phyloP scores from a whole-genome alignment of 2,888 invertebrate genomes.

The Blastobasis lacticolella region DNA sequence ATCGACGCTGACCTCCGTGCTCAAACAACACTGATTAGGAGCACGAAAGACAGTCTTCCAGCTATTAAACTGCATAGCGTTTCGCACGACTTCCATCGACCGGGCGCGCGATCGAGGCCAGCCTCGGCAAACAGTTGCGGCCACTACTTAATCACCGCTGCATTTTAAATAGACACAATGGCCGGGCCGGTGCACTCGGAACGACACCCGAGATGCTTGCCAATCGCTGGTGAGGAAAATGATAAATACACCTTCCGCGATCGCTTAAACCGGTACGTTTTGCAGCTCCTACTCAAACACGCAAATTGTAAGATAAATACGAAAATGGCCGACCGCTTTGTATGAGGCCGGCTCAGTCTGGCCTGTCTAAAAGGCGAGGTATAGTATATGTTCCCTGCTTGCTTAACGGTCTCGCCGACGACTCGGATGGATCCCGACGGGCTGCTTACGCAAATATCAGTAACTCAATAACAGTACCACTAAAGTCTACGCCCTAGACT shows the following conservation, averaged over 20 bases:
- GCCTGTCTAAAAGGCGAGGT: slow-evolving; percentile 24
- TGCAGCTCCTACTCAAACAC: slow-evolving; percentile 60
- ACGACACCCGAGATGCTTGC: slow-evolving; percentile 13
- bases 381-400: slow-evolving; percentile 43
- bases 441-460: slow-evolving; percentile 45
- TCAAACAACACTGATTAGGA: slow-evolving; percentile 16
- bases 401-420: slow-evolving; percentile 58
- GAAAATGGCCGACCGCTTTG: slow-evolving; percentile 44
- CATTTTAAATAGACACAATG: slow-evolving; percentile 20
- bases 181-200: slow-evolving; percentile 12
- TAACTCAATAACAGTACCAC: slow-evolving; percentile 5
- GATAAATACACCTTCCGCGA: slow-evolving; percentile 37
- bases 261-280: slow-evolving; percentile 39
- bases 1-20: no score
- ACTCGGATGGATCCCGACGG: slow-evolving; percentile 53
- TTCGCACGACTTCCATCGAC: slow-evolving; percentile 43
- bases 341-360: slow-evolving; percentile 41
- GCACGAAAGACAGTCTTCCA: slow-evolving; percentile 31
- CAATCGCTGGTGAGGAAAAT: slow-evolving; percentile 27
- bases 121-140: slow-evolving; percentile 24
- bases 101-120: slow-evolving; percentile 46
- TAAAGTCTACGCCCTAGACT: slow-evolving; percentile 27
- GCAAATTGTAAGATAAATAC: slow-evolving; percentile 66
- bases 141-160: slow-evolving; percentile 16
- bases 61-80: slow-evolving; percentile 56